Conservation (phyloP, 2,113 vertebrate genomes). For the Donacobius atricapilla region DNA sequence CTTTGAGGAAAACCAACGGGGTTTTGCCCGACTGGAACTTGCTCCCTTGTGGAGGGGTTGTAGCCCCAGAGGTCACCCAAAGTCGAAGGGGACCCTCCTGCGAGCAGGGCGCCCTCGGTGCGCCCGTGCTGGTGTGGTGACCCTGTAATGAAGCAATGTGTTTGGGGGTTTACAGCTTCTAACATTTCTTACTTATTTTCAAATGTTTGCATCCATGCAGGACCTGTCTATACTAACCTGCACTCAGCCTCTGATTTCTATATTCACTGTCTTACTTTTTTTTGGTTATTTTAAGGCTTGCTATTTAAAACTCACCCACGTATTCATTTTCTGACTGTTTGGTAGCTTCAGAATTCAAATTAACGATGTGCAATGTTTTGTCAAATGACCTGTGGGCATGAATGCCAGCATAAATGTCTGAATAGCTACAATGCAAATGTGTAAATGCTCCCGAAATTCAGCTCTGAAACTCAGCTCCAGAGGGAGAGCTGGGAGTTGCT, state of each 20-base stretch:
- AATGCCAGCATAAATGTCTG: not conserved
- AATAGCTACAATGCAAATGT: not conserved
- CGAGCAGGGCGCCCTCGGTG: rapidly evolving
- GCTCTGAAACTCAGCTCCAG: not conserved
- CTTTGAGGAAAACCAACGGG: rapidly evolving
- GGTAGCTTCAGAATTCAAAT: not conserved
- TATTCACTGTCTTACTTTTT: not conserved
- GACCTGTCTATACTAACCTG: not conserved
- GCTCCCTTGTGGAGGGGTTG: rapidly evolving
- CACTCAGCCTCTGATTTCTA: not conserved
- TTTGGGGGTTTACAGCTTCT: not conserved
- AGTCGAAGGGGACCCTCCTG: rapidly evolving
- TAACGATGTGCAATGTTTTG: not conserved
- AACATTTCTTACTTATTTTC: not conserved
- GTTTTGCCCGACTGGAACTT: not conserved
- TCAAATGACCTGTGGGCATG: not conserved
- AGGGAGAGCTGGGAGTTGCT: not conserved
- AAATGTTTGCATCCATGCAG: not conserved
- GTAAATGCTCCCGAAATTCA: not conserved
- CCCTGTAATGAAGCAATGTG: rapidly evolving
- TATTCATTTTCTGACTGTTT: not conserved
- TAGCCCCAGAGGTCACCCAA: not conserved
- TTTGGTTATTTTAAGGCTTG: not conserved
- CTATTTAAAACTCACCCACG: not conserved
- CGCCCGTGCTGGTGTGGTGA: rapidly evolving